Base-by-base conservation (phyloP, 2,888 invertebrate genomes). In the Agrotis segetum region DNA sequence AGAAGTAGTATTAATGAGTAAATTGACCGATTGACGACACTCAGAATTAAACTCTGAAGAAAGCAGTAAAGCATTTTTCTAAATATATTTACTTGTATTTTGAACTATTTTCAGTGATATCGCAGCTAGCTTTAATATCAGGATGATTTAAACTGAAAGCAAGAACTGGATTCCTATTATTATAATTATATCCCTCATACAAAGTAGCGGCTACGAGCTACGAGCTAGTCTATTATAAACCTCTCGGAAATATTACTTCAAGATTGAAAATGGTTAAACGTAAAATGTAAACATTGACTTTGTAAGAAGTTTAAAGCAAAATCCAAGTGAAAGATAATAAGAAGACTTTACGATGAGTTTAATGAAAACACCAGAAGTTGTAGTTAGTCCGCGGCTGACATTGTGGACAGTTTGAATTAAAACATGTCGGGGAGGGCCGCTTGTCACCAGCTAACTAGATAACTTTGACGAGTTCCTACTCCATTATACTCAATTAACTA, bases 281-380 rank as follows among this genome's bases (percentile, higher is more conserved):
- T 64, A 46, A 19, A 78, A 53, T 11, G 21, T 17, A 40, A 65
- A 67, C 34, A 53, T 80, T 74, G 19, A 56, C 73, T 74, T 73
- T 65, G 6, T 19, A n/a, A 24, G 19, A 56, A 65, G 60, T 61
- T 61, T 56, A 47, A 79, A 63, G 46, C 17, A 46, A 49, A 58
- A 52, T 59, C 58, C 29, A 72, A 63, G 49, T 61, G 24, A 58
- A 49, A 40, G 21, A 53, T 62, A 62, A 53, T 61, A 66, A 44
- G 52, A 76, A 58, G 19, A 34, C 24, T 68, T 44, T 68, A n/a
- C 14, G 29, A 56, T 64, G 24, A 49, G 80, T 67, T 80, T 17
- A 47, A 50, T 40, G 34, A 50, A 47, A 68, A 55, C 53, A 65
- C 4, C 49, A 46, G 19, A 52, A 67, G 63, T 50, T 56, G 21